Evolutionary conservation across 2,113 vertebrate genomes (phyloP).

Genomic region (Mobula hypostoma): DNA sequence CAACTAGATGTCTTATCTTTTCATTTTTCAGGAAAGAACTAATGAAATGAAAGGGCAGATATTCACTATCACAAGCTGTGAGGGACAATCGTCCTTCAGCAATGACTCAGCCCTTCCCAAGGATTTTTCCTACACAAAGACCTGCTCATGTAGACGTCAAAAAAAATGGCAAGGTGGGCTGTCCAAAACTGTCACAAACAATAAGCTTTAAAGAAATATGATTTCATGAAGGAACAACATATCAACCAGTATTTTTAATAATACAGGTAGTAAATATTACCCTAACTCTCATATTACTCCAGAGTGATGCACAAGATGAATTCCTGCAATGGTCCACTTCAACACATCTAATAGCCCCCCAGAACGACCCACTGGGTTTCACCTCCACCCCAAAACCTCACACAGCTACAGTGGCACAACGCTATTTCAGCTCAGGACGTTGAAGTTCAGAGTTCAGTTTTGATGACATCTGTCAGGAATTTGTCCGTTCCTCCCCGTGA

Average conservation of each 20-base stretch:
- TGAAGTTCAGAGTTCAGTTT: too few relatives aligned
- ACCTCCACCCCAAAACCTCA: not conserved
- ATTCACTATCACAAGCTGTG: not conserved
- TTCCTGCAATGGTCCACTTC: too few relatives aligned
- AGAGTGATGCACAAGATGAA: not conserved
- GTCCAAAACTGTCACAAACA: not conserved
- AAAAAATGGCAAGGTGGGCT: too few relatives aligned
- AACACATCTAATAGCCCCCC: too few relatives aligned
- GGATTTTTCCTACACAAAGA: not conserved
- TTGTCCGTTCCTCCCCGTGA: too few relatives aligned
- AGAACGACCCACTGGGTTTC: too few relatives aligned
- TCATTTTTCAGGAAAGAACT: not conserved
- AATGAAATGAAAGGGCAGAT: not conserved
- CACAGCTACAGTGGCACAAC: not conserved
- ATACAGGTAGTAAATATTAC: not conserved
- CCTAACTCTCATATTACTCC: not conserved
- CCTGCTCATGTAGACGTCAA: not conserved
- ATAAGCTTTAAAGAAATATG: not conserved
- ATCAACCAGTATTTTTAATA: not conserved
- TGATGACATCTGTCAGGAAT: too few relatives aligned
- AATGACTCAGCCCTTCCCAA: not conserved
- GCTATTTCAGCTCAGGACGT: too few relatives aligned
- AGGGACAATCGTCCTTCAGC: not conserved
- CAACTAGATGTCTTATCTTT: not conserved
- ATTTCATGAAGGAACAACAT: not conserved